Percentiles rank a stretch among this genome's conserved stretches.
Evolutionary conservation across 2,113 vertebrate genomes (phyloP).

Genomic region (Ursus arctos): DNA sequence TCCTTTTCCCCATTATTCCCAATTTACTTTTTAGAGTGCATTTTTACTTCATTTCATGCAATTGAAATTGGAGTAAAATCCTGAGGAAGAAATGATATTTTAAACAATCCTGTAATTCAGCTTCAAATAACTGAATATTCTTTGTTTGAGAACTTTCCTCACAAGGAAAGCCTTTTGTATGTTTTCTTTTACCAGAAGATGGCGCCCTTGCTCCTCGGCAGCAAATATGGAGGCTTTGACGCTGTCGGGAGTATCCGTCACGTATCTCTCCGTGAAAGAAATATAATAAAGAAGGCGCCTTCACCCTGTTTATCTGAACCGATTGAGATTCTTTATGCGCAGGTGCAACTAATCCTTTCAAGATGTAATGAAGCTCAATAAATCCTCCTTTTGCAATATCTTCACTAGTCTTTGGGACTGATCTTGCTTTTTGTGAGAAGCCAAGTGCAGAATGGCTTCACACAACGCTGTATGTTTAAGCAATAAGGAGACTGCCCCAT

Average conservation of each 20-base stretch:
- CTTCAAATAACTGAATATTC: background rate
- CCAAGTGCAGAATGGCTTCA: slow-evolving; percentile 69
- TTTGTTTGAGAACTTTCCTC: background rate
- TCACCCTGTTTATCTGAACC: slow-evolving; percentile 64
- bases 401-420: slow-evolving; percentile 75
- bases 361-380: slow-evolving; percentile 86
- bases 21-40: background rate
- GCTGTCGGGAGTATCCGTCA: background rate
- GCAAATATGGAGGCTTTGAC: background rate
- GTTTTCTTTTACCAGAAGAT: slow-evolving; percentile 80
- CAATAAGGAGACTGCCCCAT: slow-evolving; percentile 83
- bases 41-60: background rate
- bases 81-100: background rate
- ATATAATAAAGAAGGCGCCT: slow-evolving; percentile 57
- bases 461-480: slow-evolving; percentile 81
- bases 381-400: slow-evolving; percentile 75
- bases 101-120: background rate
- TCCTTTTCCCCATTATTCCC: background rate
- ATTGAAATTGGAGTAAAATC: background rate
- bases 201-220: slow-evolving; percentile 84
- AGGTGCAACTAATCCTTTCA: slow-evolving; percentile 89
- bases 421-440: slow-evolving; percentile 71
- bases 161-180: background rate
- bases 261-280: background rate
- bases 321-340: slow-evolving; percentile 76